Conservation (phyloP, 2,113 vertebrate genomes). For the Charina bottae region DNA sequence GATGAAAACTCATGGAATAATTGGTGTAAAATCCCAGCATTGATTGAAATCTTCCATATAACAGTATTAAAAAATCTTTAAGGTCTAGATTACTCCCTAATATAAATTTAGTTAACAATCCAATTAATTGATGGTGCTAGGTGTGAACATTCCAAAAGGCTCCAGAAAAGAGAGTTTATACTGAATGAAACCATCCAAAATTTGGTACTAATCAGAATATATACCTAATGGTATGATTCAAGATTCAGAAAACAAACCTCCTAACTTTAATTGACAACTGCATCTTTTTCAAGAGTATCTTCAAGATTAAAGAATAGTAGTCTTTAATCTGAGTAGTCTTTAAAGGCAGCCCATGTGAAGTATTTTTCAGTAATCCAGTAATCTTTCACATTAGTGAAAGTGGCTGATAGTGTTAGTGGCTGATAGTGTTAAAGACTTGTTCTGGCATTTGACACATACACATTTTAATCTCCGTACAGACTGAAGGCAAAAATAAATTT, state of each 20-base stretch:
- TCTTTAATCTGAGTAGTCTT: neutral
- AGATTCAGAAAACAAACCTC: neutral
- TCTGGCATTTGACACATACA: neutral
- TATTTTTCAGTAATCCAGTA: neutral
- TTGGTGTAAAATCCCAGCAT: neutral
- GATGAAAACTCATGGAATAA: neutral
- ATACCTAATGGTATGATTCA: neutral
- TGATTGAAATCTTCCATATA: neutral
- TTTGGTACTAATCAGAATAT: neutral
- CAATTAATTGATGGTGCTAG: neutral
- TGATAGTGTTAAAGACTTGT: neutral
- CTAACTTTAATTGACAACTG: neutral
- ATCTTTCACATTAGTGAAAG: neutral
- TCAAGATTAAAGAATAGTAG: neutral
- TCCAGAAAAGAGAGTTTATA: too few relatives aligned
- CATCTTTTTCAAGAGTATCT: neutral
- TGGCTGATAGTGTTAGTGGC: neutral
- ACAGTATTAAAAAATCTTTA: neutral
- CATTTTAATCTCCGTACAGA: neutral
- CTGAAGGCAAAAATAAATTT: neutral
- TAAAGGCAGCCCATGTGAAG: neutral
- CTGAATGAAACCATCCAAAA: neutral
- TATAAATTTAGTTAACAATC: neutral
- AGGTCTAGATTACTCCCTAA: neutral
- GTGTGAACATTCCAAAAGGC: too few relatives aligned